Conservation (phyloP, 2,113 vertebrate species). For the Enhydra lutris region DNA sequence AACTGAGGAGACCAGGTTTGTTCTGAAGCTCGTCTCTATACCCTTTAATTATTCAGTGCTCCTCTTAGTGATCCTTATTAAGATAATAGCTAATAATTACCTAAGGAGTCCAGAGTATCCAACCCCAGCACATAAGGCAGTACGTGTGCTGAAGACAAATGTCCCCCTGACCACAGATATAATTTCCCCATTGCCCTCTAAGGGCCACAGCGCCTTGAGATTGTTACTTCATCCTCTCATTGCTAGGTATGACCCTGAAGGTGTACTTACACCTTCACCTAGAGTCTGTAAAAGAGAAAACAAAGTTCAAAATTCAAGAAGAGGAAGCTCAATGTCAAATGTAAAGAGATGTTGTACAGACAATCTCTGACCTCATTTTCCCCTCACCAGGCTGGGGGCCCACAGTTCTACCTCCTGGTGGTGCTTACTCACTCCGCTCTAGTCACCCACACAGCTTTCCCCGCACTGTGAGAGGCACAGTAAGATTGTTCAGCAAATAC, state of each 20-base stretch:
- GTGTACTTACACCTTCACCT: not conserved
- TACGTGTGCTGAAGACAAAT: not conserved
- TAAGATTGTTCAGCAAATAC: not conserved
- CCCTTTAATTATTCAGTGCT: not conserved
- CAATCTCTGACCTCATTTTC: not conserved
- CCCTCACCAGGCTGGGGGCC: not conserved
- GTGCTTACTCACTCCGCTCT: too few relatives aligned
- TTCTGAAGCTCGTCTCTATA: not conserved
- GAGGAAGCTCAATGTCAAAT: not conserved
- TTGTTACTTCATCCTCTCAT: not conserved
- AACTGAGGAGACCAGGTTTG: not conserved
- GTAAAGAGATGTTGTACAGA: not conserved
- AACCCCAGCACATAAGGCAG: not conserved
- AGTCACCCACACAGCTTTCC: not conserved
- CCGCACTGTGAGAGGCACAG: not conserved
- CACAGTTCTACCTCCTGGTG: not conserved
- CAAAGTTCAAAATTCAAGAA: not conserved
- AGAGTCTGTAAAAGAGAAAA: not conserved
- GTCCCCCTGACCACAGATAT: not conserved
- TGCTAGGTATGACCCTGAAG: not conserved
- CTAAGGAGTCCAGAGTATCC: slow-evolving; percentile 9
- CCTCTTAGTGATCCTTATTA: slow-evolving; percentile 1
- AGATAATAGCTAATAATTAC: not conserved
- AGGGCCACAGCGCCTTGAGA: not conserved
- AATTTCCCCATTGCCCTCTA: not conserved